Evolutionary conservation across 2,113 vertebrate species (phyloP).

Genomic region (Herpetotheres cachinnans): DNA sequence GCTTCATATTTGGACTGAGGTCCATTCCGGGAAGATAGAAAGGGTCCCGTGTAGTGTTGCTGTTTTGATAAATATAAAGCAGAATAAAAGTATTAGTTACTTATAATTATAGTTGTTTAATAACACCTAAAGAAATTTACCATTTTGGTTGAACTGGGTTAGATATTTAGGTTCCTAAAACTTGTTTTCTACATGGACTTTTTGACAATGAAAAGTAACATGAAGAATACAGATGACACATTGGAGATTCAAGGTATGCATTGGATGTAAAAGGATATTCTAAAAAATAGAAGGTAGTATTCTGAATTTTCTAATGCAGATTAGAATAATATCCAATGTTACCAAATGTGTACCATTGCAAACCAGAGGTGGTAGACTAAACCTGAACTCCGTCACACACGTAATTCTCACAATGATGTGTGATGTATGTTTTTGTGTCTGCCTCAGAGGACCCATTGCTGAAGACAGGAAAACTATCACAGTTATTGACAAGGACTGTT

Average conservation of each 20-base stretch:
- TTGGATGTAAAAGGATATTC: not conserved
- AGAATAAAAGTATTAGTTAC: slow-evolving; percentile 28
- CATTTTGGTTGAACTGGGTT: not conserved
- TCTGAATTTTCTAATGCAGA: not conserved
- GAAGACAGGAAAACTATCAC: not conserved
- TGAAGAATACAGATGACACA: not conserved
- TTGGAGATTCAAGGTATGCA: not conserved
- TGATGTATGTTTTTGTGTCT: not conserved
- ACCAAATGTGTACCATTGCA: not conserved
- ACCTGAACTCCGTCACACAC: not conserved
- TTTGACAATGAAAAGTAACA: not conserved
- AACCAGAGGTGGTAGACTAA: not conserved
- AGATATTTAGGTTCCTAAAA: not conserved
- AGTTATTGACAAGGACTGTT: not conserved
- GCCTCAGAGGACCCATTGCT: not conserved
- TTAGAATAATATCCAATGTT: not conserved
- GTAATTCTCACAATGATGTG: not conserved
- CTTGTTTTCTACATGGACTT: not conserved
- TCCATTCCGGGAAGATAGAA: not conserved
- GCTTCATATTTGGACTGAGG: not conserved
- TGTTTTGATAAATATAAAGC: slow-evolving; percentile 22
- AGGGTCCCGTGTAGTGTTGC: not conserved
- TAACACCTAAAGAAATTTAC: not conserved
- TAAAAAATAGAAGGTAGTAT: not conserved
- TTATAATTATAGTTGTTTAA: slow-evolving; percentile 9